phyloP scores from a whole-genome alignment of 2,888 invertebrate genomes.

The Apamea monoglypha region DNA sequence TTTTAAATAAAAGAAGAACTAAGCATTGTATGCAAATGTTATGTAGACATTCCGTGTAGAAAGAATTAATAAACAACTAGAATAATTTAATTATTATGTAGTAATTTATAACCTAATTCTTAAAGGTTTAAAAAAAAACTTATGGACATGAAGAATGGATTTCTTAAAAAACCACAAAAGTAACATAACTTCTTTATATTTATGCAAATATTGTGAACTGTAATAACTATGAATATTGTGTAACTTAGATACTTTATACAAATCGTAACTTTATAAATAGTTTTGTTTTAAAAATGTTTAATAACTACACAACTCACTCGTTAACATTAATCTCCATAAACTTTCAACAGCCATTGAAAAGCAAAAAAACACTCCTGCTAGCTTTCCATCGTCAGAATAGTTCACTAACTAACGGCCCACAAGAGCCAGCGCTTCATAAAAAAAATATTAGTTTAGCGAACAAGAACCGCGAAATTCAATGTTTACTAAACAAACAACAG shows the following conservation, averaged over 20 bases:
- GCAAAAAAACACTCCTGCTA: slow-evolving; percentile 13
- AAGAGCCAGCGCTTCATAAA: slow-evolving; percentile 29
- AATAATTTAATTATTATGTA: no score
- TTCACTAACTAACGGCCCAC: slow-evolving; percentile 28
- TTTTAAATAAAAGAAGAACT: slow-evolving; percentile 34
- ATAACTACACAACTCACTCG: neutral
- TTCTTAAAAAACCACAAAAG: no score
- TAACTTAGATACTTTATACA: neutral
- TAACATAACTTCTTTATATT: neutral
- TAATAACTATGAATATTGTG: no score
- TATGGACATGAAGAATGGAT: neutral
- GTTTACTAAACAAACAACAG: slow-evolving; percentile 65
- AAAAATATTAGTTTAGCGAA: slow-evolving; percentile 43
- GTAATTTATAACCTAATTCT: neutral
- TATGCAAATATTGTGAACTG: neutral
- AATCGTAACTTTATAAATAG: neutral
- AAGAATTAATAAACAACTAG: neutral
- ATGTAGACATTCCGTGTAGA: neutral
- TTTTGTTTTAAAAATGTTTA: neutral
- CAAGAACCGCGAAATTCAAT: slow-evolving; percentile 60
- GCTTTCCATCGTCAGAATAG: slow-evolving; percentile 11
- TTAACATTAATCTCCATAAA: slow-evolving; percentile 1
- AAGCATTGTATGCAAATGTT: slow-evolving; percentile 46
- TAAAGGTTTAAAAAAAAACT: neutral
- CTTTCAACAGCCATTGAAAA: slow-evolving; percentile 7